Evolutionary conservation across 2,797 vertebrate genomes (phyloP), one percentile per base, ranked within the genome.

Genomic region (Onychomys leucogaster): DNA sequence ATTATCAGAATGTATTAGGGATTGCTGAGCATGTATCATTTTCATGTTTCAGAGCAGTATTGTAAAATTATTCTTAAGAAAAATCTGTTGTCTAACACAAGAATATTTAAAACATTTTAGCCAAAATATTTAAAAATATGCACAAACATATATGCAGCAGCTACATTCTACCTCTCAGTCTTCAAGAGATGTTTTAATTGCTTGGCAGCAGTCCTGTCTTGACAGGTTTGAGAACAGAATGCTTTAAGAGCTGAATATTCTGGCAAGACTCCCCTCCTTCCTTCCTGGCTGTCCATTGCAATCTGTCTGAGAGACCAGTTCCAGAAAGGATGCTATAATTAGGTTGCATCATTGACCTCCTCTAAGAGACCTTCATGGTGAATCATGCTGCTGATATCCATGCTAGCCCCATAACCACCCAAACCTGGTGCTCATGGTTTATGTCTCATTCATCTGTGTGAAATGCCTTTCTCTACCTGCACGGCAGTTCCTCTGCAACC

Each of bases 131-230:
- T 94, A 17, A 85, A 95, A 94, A 94, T 85, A 46, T 32, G 2
- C 21, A 43, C 3, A 88, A 76, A 90, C 94, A 75, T 75, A 75
- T 89, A 89, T 57, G 85, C 34, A 91, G 4, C 61, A 80, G 89
- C 13, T 87, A 6, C 29, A 83, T 75, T 85, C 46, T 55, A 90
- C 86, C 6, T 49, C 85, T 52, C 12, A 43, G 2, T 86, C 32
- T 87, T 90, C 75, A 63, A 90, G 89, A 96, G 90, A 80, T 86
- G 37, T 13, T 91, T 71, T 89, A 95, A 75, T 89, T 96, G 11
- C 71, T 93, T 96, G 86, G 69, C 61, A 84, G 46, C 76, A 21
- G 63, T 29, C n/a, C 13, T 80, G 11, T 94, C 9, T 94, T 94
- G 89, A 75, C 83, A 91, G 57, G 23, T 59, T 89, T 95, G 5